phyloP scores from a whole-genome alignment of 1,140 invertebrate species.

The Notospermus geniculatus region DNA sequence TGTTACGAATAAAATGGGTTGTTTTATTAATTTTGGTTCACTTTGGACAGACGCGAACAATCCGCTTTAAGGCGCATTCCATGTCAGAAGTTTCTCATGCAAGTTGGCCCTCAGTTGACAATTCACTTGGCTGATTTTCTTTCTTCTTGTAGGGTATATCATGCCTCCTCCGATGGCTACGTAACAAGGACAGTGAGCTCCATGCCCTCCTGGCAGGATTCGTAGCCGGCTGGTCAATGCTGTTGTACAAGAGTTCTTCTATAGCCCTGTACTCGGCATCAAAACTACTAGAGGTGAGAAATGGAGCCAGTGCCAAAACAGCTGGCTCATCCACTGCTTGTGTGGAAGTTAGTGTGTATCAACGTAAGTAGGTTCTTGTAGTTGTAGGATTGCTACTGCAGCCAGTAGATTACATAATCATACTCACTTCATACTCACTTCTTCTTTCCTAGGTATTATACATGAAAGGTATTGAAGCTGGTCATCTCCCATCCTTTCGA shows the following conservation, averaged over 20 bases:
- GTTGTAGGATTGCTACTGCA: too few relatives aligned
- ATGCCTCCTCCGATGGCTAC: slow-evolving; percentile 44
- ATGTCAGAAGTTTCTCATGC: too few relatives aligned
- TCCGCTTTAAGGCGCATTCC: too few relatives aligned
- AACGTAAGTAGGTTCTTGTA: too few relatives aligned
- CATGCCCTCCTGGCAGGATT: slow-evolving; percentile 48
- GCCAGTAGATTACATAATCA: too few relatives aligned
- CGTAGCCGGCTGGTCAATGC: slow-evolving; percentile 48
- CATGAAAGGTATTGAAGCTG: slow-evolving; percentile 46
- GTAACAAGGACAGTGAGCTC: slow-evolving; percentile 35
- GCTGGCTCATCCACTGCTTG: too few relatives aligned
- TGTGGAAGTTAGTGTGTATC: too few relatives aligned
- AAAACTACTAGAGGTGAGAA: slow-evolving; percentile 47
- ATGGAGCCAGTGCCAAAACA: background rate
- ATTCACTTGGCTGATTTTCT: too few relatives aligned
- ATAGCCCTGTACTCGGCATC: slow-evolving; percentile 46
- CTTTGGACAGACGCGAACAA: too few relatives aligned
- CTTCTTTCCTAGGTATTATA: slow-evolving; percentile 45
- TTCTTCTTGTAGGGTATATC: slow-evolving; percentile 37
- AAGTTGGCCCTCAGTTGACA: too few relatives aligned
- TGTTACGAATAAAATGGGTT: too few relatives aligned
- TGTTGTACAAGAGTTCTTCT: slow-evolving; percentile 50
- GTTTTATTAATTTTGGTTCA: too few relatives aligned
- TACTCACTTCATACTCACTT: background rate
- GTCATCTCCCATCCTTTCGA: slow-evolving; percentile 41